These are phyloP conservation scores for Heloderma charlesbogerti DNA, from an alignment of 2,113 vertebrate species.

Conservation along the genomic window DNA sequence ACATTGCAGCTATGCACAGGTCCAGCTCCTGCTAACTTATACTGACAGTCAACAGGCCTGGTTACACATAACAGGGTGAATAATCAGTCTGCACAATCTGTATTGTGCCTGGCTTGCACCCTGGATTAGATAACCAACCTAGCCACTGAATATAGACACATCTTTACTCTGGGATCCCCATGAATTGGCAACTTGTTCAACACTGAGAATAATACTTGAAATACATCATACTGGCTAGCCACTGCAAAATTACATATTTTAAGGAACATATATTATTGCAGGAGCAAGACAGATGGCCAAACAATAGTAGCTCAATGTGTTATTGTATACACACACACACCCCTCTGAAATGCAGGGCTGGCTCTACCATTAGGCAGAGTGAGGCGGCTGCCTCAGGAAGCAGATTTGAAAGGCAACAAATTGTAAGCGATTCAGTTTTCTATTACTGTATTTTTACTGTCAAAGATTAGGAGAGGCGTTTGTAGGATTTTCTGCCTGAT, in stretches of 20 bases:
- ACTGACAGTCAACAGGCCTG: background rate
- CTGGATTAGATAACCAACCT: background rate
- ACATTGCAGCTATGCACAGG: rapidly evolving
- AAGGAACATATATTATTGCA: background rate
- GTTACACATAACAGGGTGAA: background rate
- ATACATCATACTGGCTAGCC: background rate
- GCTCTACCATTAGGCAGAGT: no score
- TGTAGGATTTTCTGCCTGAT: no score
- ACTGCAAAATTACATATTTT: background rate
- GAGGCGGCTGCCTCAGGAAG: no score
- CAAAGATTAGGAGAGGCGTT: no score
- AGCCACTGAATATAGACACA: background rate
- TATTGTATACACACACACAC: background rate
- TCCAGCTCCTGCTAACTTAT: background rate
- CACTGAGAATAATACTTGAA: background rate
- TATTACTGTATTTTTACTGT: no score
- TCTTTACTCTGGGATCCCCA: background rate
- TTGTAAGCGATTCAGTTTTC: no score
- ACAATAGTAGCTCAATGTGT: background rate
- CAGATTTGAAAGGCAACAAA: no score
- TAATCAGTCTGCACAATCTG: background rate
- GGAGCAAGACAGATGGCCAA: no score
- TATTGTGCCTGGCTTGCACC: background rate
- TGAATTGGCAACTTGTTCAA: background rate
- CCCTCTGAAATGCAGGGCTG: no score